These are phyloP conservation scores for Pseudomyrmex concolor DNA, from an alignment of 1,140 invertebrate species.

Conservation along the genomic window DNA sequence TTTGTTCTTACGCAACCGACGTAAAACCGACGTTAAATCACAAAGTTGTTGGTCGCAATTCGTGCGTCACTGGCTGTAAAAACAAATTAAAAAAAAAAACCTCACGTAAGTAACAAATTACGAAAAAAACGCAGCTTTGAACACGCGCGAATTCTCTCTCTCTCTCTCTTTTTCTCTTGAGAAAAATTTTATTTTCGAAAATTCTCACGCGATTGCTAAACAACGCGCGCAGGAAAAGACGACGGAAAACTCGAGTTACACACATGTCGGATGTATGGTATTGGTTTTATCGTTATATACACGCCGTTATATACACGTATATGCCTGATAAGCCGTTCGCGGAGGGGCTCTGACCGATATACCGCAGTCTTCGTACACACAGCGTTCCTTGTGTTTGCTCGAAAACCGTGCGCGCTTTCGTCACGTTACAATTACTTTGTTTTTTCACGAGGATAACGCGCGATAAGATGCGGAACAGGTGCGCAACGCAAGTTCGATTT, in stretches of 20 bases:
- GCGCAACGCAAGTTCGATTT: too few relatives aligned
- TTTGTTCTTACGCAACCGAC: slow-evolving; percentile 15
- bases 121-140: too few relatives aligned
- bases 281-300: slow-evolving; percentile 69
- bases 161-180: too few relatives aligned
- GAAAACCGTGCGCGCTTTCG: slow-evolving; percentile 63
- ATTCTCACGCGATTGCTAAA: neutral
- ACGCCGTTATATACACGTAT: slow-evolving; percentile 48
- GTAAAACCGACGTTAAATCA: slow-evolving; percentile 5
- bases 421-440: slow-evolving; percentile 1
- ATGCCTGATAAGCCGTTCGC: slow-evolving; percentile 65
- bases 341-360: slow-evolving; percentile 76
- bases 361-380: slow-evolving; percentile 29
- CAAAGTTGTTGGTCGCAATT: neutral
- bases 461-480: too few relatives aligned
- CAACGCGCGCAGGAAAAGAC: neutral
- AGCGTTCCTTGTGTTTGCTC: slow-evolving; percentile 58
- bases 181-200: too few relatives aligned
- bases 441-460: neutral
- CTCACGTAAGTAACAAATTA: too few relatives aligned
- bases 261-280: slow-evolving; percentile 46
- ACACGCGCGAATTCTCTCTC: too few relatives aligned
- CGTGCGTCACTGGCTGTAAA: neutral
- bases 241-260: slow-evolving; percentile 60
- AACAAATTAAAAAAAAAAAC: neutral